Evolutionary conservation across 2,797 vertebrate genomes (phyloP).

Genomic region (Chrosomus eos): DNA sequence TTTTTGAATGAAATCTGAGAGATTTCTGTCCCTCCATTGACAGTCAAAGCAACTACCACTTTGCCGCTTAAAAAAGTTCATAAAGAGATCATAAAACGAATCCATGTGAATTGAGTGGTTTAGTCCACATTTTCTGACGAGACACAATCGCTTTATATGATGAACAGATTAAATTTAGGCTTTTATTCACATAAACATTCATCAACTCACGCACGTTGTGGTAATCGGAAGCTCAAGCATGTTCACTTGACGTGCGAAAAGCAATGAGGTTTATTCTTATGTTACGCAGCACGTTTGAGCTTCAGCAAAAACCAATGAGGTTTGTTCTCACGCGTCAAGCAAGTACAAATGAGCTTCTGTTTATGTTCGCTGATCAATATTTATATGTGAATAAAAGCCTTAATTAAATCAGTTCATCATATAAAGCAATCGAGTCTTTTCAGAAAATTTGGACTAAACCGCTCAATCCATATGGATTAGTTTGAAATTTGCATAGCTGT

Average conservation of each 20-base stretch:
- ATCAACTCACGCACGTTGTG: background rate
- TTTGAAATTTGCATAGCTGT: too few relatives aligned
- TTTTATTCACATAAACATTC: background rate
- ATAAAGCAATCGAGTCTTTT: too few relatives aligned
- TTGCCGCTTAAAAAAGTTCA: background rate
- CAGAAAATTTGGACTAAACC: too few relatives aligned
- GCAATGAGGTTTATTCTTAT: background rate
- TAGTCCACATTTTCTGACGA: background rate
- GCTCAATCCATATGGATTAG: too few relatives aligned
- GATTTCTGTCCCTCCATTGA: background rate
- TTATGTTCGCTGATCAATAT: too few relatives aligned
- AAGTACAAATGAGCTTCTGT: too few relatives aligned
- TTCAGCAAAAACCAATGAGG: background rate
- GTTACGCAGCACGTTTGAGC: background rate
- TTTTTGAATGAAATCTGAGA: background rate
- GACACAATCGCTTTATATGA: background rate
- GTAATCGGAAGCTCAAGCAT: background rate
- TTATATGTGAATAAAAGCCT: too few relatives aligned
- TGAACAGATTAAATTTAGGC: background rate
- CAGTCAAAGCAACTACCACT: background rate
- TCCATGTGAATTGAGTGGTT: background rate
- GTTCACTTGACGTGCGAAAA: background rate
- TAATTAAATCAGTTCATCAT: too few relatives aligned
- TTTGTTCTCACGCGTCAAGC: too few relatives aligned
- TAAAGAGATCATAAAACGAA: background rate